Evolutionary conservation across 2,888 invertebrate species (phyloP).

Genomic region (Folsomia candida): DNA sequence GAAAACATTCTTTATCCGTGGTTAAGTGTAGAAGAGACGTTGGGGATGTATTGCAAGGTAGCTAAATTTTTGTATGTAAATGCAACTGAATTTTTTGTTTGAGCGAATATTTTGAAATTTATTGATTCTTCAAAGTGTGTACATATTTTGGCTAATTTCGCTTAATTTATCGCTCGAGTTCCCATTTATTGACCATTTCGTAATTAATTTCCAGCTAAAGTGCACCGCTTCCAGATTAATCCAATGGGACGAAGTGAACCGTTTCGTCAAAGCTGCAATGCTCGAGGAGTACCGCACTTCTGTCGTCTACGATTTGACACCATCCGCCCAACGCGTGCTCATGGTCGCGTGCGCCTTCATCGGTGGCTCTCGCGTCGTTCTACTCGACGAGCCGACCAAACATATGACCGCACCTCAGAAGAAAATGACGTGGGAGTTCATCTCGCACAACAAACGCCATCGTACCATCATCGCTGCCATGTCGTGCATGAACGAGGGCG

Average conservation of each 20-base stretch:
- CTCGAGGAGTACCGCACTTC: constrained; percentile 27
- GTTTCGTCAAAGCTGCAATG: constrained; percentile 24
- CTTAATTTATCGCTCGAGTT: no score
- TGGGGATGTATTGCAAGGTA: constrained; percentile 28
- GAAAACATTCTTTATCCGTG: constrained; percentile 26
- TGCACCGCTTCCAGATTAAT: constrained; percentile 21
- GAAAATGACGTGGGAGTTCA: constrained; percentile 31
- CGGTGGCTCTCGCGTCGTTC: constrained; percentile 35
- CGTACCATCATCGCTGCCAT: constrained; percentile 29
- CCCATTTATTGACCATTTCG: not conserved
- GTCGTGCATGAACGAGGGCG: constrained; percentile 26
- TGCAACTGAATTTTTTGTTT: no score
- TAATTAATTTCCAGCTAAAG: constrained; percentile 22
- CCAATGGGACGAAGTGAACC: constrained; percentile 33
- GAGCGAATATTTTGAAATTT: not conserved
- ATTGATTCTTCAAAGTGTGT: not conserved
- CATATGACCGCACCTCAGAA: constrained; percentile 28
- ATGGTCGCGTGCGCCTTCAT: constrained; percentile 33
- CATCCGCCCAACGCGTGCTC: constrained; percentile 25
- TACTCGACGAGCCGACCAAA: constrained; percentile 31
- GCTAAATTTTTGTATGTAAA: no score
- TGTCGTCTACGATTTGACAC: constrained; percentile 20
- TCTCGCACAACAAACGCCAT: constrained; percentile 27
- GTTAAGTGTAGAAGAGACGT: constrained; percentile 36
- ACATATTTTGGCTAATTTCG: not conserved